Evolutionary conservation across 2,113 vertebrate species (phyloP).

Genomic region (Zootoca vivipara): DNA sequence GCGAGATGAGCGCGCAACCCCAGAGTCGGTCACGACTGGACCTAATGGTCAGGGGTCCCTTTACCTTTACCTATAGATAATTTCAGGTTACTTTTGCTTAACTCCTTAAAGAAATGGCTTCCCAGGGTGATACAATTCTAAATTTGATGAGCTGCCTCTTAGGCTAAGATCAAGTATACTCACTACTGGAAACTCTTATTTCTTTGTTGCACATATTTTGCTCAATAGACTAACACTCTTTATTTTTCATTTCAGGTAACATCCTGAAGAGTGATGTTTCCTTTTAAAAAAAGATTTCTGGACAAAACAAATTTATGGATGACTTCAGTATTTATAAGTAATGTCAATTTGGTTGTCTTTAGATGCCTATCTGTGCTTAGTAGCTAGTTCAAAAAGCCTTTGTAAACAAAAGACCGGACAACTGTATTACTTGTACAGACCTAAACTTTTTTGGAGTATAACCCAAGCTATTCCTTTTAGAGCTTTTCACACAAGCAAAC

Average conservation of each 20-base stretch:
- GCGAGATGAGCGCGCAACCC: no score
- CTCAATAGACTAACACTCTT: conserved; percentile 4
- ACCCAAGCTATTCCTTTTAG: conserved; percentile 63
- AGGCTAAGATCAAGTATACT: not conserved
- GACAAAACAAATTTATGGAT: conserved; percentile 66
- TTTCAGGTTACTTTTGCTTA: not conserved
- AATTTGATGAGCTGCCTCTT: not conserved
- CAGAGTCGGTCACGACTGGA: no score
- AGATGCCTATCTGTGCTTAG: conserved; percentile 77
- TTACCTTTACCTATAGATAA: no score
- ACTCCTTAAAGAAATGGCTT: not conserved
- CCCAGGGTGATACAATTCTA: not conserved
- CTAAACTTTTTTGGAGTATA: conserved; percentile 65
- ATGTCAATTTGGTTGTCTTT: conserved; percentile 84
- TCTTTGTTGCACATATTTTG: not conserved
- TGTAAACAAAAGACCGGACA: conserved; percentile 76
- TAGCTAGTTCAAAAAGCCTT: conserved; percentile 76
- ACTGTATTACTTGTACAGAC: conserved; percentile 59
- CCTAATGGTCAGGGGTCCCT: no score
- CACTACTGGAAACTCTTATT: not conserved
- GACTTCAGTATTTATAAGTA: conserved; percentile 70
- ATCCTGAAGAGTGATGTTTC: conserved; percentile 37
- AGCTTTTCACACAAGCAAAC: conserved; percentile 71
- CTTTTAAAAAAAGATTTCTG: conserved; percentile 61
- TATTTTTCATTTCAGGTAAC: conserved; percentile 70